These are phyloP conservation scores for Oreochromis grahami DNA, from an alignment of 2,797 vertebrate genomes.

Conservation along the genomic window DNA sequence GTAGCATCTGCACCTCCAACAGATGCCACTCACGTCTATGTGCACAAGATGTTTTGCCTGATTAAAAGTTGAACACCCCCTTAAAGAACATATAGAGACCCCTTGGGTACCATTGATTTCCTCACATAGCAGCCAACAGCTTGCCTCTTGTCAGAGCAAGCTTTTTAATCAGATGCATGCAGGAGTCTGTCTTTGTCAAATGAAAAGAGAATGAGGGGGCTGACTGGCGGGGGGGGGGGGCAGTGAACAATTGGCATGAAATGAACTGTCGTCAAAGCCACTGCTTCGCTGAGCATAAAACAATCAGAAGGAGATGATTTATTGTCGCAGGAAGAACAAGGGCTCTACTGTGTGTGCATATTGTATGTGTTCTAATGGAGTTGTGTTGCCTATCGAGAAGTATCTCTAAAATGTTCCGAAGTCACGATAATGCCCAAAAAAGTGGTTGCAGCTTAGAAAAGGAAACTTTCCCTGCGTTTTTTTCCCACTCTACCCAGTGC, in stretches of 20 bases:
- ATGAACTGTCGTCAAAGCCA: constrained; percentile 63
- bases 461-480: neutral
- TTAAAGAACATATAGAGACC: neutral
- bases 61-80: constrained; percentile 20
- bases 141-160: constrained; percentile 27
- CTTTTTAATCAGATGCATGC: constrained; percentile 53
- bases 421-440: constrained; percentile 10
- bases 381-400: neutral
- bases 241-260: constrained; percentile 62
- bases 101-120: constrained; percentile 14
- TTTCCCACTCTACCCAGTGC: neutral
- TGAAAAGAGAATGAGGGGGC: constrained; percentile 19
- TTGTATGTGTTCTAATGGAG: constrained; percentile 40
- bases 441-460: constrained; percentile 6
- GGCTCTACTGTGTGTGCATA: constrained; percentile 42
- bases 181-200: constrained; percentile 36
- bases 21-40: neutral
- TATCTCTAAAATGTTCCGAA: constrained; percentile 15
- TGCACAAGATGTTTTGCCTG: neutral
- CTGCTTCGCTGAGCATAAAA: constrained; percentile 56
- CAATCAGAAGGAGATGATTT: constrained; percentile 60
- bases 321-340: constrained; percentile 46
- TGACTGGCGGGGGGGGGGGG: neutral
- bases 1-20: neutral
- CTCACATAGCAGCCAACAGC: neutral